Evolutionary conservation across 2,888 invertebrate species (phyloP), one percentile per base, ranked within the genome.

Genomic region (Agonopterix arenella): DNA sequence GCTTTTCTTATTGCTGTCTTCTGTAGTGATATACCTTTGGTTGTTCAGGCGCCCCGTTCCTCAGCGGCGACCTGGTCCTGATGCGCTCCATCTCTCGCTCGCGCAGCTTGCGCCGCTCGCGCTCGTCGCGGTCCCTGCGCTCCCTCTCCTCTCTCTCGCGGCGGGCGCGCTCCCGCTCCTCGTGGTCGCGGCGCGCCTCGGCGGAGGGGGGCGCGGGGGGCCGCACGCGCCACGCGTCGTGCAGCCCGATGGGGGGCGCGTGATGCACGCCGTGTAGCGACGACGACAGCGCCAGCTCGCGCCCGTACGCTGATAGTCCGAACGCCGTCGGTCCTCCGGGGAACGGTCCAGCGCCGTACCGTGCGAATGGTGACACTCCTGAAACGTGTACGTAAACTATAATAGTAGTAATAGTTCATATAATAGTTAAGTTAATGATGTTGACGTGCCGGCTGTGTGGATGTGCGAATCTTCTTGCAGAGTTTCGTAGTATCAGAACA

Each of bases 341-440:
- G 55, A 92, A 92, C 58, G 91, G 73, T 45, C 91, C 91, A 50
- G 93, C 91, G 50, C 93, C 94, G 84, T 96, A 96, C 62, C 96
- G 91, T 50, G 93, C 94, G 82, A 96, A 96, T 47, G 95, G 95
- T 52, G 95, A 95, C 70, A 95, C 92, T 60, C 93, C 93, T 68
- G 93, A 66, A 83, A n/a, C n/a, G n/a, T n/a, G n/a, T n/a, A n/a
- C n/a, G n/a, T n/a, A n/a, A n/a, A n/a, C n/a, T n/a, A n/a, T n/a
- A n/a, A n/a, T n/a, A 13, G 18, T 18, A 18, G 18, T 18, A 18
- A 18, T 18, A 18, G 18, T n/a, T n/a, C n/a, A n/a, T n/a, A n/a
- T n/a, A n/a, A n/a, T n/a, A n/a, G n/a, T n/a, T n/a, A n/a, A n/a
- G n/a, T 4, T 18, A 28, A 28, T 28, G 7, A 28, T 28, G 28